Evolutionary conservation across 2,797 vertebrate genomes (phyloP), one percentile per base, ranked within the genome.

Genomic region (Pantherophis vulpinus): DNA sequence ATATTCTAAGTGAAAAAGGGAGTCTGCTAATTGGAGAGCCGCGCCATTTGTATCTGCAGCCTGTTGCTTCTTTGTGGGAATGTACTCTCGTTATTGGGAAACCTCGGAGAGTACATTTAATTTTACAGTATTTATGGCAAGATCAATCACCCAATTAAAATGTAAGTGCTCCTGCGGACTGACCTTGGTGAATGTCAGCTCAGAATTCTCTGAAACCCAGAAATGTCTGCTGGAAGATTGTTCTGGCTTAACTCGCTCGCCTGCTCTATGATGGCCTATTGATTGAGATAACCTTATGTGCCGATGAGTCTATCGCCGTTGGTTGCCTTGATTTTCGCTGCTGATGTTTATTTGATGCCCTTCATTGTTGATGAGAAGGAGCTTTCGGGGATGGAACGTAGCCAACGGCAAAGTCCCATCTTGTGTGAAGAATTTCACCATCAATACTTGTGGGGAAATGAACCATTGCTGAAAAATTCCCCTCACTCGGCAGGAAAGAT

Each of bases 111-210:
- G 87, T 88, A 89, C 95, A 95, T 96, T 94, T 95, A 94, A 94
- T 97, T 96, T 94, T 95, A 51, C 90, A 94, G 91, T 88, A 96
- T 96, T 96, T 95, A 95, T 87, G 90, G 92, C 90, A 93, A 94
- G 96, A 96, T 97, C 96, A 95, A 94, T 97, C 94, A 61, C 91
- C 88, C n/a, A 92, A 63, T 94, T 96, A 95, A 96, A 95, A 94
- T 95, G 54, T 93, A 94, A 93, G 89, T 59, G 93, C 95, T 96
- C 58, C 70, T 83, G 47, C 88, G 93, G 66, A 66, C 90, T 95
- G 96, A 96, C 96, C 96, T 96, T 95, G 94, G 37, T 88, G 94
- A 83, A 92, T 92, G 74, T 91, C 90, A 92, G 86, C 93, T 91
- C 37, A 47, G 79, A 56, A 47, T 83, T 83, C 20, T 47, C 90